Conservation (phyloP, 1,140 invertebrate species). For the Calephelis virginiensis region DNA sequence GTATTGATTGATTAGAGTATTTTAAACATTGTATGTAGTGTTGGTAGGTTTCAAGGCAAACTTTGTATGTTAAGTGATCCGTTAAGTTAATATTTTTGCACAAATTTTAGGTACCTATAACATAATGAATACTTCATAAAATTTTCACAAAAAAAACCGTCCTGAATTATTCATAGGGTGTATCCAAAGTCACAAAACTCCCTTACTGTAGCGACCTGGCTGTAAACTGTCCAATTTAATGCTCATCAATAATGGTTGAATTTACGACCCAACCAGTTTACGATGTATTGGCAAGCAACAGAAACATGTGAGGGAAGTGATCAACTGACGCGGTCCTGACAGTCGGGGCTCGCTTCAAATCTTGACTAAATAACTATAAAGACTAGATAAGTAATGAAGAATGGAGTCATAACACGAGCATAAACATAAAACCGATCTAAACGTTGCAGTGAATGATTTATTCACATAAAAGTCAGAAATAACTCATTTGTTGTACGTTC, state of each 20-base stretch:
- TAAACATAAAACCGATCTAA: constrained; percentile 23
- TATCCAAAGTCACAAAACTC: constrained; percentile 2
- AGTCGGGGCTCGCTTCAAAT: constrained; percentile 4
- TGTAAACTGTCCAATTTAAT: constrained; percentile 62
- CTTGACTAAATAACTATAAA: constrained; percentile 8
- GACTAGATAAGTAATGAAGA: constrained; percentile 19
- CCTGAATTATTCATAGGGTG: background rate
- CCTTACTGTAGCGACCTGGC: background rate
- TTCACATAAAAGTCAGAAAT: constrained; percentile 15
- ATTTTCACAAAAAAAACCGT: too few species aligned
- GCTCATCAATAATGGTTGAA: constrained; percentile 63
- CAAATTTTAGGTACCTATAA: too few species aligned
- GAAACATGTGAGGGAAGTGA: constrained; percentile 31
- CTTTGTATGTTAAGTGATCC: too few species aligned
- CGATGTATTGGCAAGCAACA: constrained; percentile 64
- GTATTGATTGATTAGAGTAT: too few species aligned
- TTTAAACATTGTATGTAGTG: too few species aligned
- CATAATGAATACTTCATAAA: too few species aligned
- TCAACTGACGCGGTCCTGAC: background rate
- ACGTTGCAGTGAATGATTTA: constrained; percentile 15
- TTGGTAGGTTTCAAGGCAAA: too few species aligned
- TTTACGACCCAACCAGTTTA: constrained; percentile 68
- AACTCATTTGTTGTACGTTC: constrained; percentile 14
- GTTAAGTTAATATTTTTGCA: too few species aligned
- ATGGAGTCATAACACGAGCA: constrained; percentile 16